Evolutionary conservation across 2,888 invertebrate genomes (phyloP), one percentile per base, ranked within the genome.

Genomic region (Ectropis crepuscularia): DNA sequence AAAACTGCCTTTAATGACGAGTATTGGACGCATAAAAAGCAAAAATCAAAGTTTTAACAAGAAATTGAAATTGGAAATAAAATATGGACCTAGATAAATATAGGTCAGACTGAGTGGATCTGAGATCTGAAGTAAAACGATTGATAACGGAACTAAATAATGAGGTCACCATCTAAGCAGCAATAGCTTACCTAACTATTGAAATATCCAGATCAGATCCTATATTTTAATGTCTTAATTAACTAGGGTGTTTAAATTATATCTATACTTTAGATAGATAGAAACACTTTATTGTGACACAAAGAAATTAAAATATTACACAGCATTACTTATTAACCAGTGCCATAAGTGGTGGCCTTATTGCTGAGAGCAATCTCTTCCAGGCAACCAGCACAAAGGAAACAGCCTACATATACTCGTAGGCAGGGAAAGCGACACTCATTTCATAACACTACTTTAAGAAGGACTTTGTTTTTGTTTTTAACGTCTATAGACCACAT

Each of bases 201-300:
- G 42, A 47, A 11, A 57, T 55, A 68, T 68, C 61, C 67, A 63
- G 68, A 63, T 67, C 65, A 62, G 60, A 61, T 61, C 48, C 57
- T 57, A 41, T 48, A 41, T 48, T 47, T 11, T 48, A 41, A 61
- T 54, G 47, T n/a, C 38, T 37, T 37, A 10, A 2, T 45, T 51
- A 51, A 51, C 41, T 11, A 7, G 11, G 7, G 7, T 38, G 7
- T 28, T 49, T 6, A 11, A 38, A 9, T 11, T n/a, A 11, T 6
- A 6, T 49, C 16, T 49, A 1, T 2, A 49, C 9, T 47, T 28
- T 7, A 47, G n/a, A n/a, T n/a, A n/a, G n/a, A n/a, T n/a, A n/a
- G n/a, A n/a, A n/a, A n/a, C n/a, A n/a, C n/a, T n/a, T n/a, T n/a
- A n/a, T n/a, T n/a, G n/a, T n/a, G n/a, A n/a, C n/a, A n/a, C n/a